phyloP scores from a whole-genome alignment of 2,113 vertebrate genomes.

The Ailurus styani region DNA sequence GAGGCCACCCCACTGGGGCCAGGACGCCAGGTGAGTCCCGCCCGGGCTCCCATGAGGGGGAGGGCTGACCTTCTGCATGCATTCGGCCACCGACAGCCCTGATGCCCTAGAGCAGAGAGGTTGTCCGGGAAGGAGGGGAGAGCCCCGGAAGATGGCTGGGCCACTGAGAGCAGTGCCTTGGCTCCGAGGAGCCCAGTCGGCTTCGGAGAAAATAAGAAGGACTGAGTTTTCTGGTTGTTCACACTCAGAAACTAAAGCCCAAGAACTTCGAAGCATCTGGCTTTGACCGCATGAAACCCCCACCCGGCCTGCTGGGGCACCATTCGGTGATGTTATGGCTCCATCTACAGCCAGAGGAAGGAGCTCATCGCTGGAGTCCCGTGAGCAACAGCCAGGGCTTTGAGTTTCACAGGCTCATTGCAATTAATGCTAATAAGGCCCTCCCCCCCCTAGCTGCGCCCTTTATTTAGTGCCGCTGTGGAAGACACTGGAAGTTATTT shows the following conservation, averaged over 20 bases:
- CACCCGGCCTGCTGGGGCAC: background rate
- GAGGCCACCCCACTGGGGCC: background rate
- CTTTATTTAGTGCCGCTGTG: slow-evolving; percentile 37
- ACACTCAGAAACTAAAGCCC: slow-evolving; percentile 62
- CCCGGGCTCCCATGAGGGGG: too few species aligned
- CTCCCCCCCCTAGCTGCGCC: slow-evolving; percentile 4
- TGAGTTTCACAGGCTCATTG: background rate
- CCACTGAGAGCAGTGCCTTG: background rate
- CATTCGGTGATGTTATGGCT: slow-evolving; percentile 79
- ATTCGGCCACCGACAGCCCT: slow-evolving; percentile 28
- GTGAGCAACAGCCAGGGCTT: accelerated
- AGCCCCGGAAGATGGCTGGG: slow-evolving; percentile 55
- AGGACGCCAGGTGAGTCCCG: accelerated
- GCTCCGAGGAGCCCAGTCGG: slow-evolving; percentile 22
- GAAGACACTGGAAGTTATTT: slow-evolving; percentile 17
- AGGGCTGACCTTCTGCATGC: slow-evolving; percentile 45
- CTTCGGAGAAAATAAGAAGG: slow-evolving; percentile 31
- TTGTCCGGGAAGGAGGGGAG: slow-evolving; percentile 36
- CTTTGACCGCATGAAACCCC: background rate
- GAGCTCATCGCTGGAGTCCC: background rate
- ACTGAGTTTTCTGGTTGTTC: slow-evolving; percentile 49
- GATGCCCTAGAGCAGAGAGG: slow-evolving; percentile 64
- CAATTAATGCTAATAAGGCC: background rate
- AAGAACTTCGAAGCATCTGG: slow-evolving; percentile 42
- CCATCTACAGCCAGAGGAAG: slow-evolving; percentile 79